Conservation (phyloP, 1,140 invertebrate genomes). For the Kradibia gibbosae region DNA sequence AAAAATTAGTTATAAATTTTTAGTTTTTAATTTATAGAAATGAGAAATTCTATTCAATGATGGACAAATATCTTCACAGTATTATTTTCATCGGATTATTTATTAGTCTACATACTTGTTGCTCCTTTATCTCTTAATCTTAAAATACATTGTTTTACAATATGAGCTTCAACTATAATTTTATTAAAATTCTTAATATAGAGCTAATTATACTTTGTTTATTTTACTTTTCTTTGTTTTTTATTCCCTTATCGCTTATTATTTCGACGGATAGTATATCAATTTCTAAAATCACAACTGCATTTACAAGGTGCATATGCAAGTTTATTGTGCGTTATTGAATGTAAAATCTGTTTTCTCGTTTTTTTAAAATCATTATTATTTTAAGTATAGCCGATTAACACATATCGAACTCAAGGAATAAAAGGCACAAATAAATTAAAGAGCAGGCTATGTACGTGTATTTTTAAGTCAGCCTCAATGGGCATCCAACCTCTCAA, state of each 20-base stretch:
- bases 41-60: neutral
- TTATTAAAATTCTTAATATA: slow-evolving; percentile 23
- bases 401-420: slow-evolving; percentile 40
- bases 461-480: slow-evolving; percentile 47
- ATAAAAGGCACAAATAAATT: slow-evolving; percentile 69
- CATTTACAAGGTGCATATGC: slow-evolving; percentile 71
- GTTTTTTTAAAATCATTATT: slow-evolving; percentile 38
- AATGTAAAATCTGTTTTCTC: slow-evolving; percentile 62
- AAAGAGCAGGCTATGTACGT: slow-evolving; percentile 34
- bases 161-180: slow-evolving; percentile 25
- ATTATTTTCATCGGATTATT: neutral
- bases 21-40: neutral
- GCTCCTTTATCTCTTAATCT: slow-evolving; percentile 7
- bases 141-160: slow-evolving; percentile 25
- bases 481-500: slow-evolving; percentile 61
- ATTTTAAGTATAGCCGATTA: neutral
- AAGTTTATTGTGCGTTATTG: slow-evolving; percentile 72
- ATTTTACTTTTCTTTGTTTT: neutral
- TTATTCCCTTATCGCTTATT: slow-evolving; percentile 18
- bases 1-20: neutral
- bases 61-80: neutral
- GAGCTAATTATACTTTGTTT: slow-evolving; percentile 14
- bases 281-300: slow-evolving; percentile 70
- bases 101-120: slow-evolving; percentile 4
- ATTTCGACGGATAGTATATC: slow-evolving; percentile 29